Base-by-base conservation (phyloP, 2,797 vertebrate genomes). In the Petrocephalus sullivani region DNA sequence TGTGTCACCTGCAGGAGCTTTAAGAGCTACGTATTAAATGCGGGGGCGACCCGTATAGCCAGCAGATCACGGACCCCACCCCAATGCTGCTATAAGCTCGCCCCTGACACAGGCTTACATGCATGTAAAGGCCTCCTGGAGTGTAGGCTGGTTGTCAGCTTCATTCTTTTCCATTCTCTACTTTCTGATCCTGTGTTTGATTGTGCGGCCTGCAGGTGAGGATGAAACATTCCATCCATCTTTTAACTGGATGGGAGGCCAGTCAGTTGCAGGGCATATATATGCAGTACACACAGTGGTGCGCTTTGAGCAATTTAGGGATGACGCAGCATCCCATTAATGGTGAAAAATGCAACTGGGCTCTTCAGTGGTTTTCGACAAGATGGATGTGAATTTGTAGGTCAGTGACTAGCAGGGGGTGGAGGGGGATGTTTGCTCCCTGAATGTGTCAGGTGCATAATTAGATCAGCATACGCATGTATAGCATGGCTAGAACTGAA, bases 371-470 rank as follows among this genome's bases (percentile, higher is more conserved):
- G 71, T 46, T 46, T 58, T 60, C 14, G 14, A 41, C 53, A 57
- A 41, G 84, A 86, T 14, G 53, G 84, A 86, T 86, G 56, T 41
- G 16, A 57, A 58, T 86, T 58, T 86, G 28, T 86, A 58, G 84
- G 84, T 41, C 84, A 37, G 23, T 57, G 56, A 60, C 23, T 85
- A 33, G 82, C 54, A 6, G 41, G 9, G 19, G 60, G 19, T 5
- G 4, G 51, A 7, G 5, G 1, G 83, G 51, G 7, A 5, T 2
- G 54, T 1, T 58, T 3, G 16, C 56, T 57, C 14, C 21, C 4
- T 83, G 46, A 83, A 83, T 51, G 81, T 21, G n/a, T 83, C 81
- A 21, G 41, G n/a, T 83, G 81, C 49, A 83, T 83, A 53, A 83
- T 83, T 83, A 78, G 33, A 78, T 78, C 5, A 46, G 33, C 41